These are phyloP conservation scores for Thinocorus orbignyianus DNA, from an alignment of 2,113 vertebrate genomes.

Conservation along the genomic window DNA sequence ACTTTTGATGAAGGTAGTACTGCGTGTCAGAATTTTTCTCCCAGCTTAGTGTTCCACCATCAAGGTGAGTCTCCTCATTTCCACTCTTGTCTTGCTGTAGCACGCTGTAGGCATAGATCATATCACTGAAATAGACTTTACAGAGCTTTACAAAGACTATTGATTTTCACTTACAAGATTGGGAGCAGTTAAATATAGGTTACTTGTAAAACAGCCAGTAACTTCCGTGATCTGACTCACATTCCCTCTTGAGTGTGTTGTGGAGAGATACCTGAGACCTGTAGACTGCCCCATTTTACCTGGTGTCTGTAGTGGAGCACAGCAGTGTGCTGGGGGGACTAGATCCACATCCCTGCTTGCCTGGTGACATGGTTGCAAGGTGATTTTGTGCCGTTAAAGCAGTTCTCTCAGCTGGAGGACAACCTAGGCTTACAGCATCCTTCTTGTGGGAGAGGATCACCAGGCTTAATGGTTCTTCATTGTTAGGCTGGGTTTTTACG, in stretches of 20 bases:
- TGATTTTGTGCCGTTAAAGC: background rate
- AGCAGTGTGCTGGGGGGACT: accelerated
- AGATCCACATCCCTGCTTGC: background rate
- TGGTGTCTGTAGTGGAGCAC: accelerated
- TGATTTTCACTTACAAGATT: background rate
- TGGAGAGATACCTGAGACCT: background rate
- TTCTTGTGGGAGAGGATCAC: background rate
- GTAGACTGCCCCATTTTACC: background rate
- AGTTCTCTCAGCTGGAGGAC: background rate
- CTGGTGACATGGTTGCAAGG: background rate
- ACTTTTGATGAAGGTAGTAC: background rate
- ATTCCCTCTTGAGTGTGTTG: background rate
- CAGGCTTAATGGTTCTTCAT: background rate
- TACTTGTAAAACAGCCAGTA: background rate
- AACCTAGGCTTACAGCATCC: background rate
- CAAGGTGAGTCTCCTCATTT: background rate
- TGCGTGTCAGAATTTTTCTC: background rate
- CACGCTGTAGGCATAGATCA: background rate
- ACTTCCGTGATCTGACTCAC: background rate
- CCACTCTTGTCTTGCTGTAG: background rate
- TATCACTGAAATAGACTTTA: background rate
- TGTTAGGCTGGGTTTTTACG: background rate
- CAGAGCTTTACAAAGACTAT: background rate
- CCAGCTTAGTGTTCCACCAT: background rate
- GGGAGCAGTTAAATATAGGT: background rate